phyloP scores from a whole-genome alignment of 2,888 invertebrate genomes.

The Cephalotes varians region DNA sequence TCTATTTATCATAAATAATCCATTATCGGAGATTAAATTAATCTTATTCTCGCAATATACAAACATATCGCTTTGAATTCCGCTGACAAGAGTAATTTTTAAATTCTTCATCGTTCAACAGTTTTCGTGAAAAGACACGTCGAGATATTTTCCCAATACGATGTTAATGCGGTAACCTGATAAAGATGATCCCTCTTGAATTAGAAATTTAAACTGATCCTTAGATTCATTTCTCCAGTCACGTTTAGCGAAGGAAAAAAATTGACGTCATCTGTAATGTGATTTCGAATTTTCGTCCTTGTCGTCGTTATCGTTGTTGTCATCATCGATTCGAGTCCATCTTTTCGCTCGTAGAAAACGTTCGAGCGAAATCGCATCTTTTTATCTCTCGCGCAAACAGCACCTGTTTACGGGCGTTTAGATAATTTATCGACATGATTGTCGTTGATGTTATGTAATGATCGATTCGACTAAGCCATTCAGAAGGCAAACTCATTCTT shows the following conservation, averaged over 20 bases:
- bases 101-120: slow-evolving; percentile 43
- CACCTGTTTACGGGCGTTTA: slow-evolving; percentile 43
- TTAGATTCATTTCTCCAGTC: slow-evolving; percentile 70
- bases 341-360: slow-evolving; percentile 72
- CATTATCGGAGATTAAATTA: slow-evolving; percentile 11
- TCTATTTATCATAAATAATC: neutral
- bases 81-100: slow-evolving; percentile 57
- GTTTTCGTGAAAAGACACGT: slow-evolving; percentile 42
- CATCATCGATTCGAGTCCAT: slow-evolving; percentile 57
- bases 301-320: slow-evolving; percentile 33
- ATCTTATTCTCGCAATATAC: neutral
- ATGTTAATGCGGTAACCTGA: slow-evolving; percentile 65
- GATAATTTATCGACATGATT: slow-evolving; percentile 62
- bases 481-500: slow-evolving; percentile 14
- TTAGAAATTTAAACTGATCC: slow-evolving; percentile 69
- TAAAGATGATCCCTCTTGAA: slow-evolving; percentile 65
- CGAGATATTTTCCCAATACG: slow-evolving; percentile 24
- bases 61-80: neutral
- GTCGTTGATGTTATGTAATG: slow-evolving; percentile 21
- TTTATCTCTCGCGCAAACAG: slow-evolving; percentile 55
- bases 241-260: slow-evolving; percentile 78
- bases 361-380: slow-evolving; percentile 66
- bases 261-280: slow-evolving; percentile 71
- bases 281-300: slow-evolving; percentile 51
- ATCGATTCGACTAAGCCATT: slow-evolving; percentile 43